phyloP scores from a whole-genome alignment of 2,113 vertebrate species.

The Clupea harengus region DNA sequence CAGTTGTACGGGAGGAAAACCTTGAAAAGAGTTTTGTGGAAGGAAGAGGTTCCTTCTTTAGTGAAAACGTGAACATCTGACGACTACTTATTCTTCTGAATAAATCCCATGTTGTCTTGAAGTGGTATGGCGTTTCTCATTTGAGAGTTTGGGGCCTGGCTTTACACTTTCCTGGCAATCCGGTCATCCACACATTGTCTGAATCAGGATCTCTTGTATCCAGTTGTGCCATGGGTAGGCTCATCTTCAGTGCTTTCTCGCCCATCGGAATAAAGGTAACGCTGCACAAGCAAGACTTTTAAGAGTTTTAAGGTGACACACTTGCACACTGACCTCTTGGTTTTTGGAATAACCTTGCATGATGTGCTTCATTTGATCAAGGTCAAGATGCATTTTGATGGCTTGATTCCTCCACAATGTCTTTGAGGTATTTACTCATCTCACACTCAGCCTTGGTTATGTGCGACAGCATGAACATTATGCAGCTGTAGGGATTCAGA shows the following conservation, averaged over 20 bases:
- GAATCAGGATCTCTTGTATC: conserved; percentile 24
- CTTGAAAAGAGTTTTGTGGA: conserved; percentile 27
- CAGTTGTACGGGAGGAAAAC: conserved; percentile 35
- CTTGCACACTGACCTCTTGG: conserved; percentile 46
- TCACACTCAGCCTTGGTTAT: conserved; percentile 42
- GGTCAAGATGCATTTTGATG: conserved; percentile 8
- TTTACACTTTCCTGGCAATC: conserved; percentile 35
- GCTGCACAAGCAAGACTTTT: conserved; percentile 25
- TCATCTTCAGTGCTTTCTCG: conserved; percentile 40
- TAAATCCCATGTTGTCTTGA: conserved; percentile 29
- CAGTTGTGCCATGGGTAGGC: conserved; percentile 17
- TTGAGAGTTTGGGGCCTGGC: conserved; percentile 22
- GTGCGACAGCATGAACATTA: conserved; percentile 32
- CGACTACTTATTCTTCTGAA: conserved; percentile 38
- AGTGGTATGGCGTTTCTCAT: conserved; percentile 26
- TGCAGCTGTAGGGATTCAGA: conserved; percentile 14
- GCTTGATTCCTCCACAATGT: neutral
- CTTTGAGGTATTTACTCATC: conserved; percentile 35
- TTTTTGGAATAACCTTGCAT: conserved; percentile 53
- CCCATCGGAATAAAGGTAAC: conserved; percentile 32
- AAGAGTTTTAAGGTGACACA: conserved; percentile 32
- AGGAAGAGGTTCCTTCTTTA: conserved; percentile 25
- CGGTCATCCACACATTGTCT: conserved; percentile 35
- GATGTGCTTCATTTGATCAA: conserved; percentile 43
- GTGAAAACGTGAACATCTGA: conserved; percentile 36